A percentile compares a stretch with the other conserved stretches of the same genome.
Evolutionary conservation across 2,888 invertebrate genomes (phyloP).

Genomic region (Mythimna ferrago): DNA sequence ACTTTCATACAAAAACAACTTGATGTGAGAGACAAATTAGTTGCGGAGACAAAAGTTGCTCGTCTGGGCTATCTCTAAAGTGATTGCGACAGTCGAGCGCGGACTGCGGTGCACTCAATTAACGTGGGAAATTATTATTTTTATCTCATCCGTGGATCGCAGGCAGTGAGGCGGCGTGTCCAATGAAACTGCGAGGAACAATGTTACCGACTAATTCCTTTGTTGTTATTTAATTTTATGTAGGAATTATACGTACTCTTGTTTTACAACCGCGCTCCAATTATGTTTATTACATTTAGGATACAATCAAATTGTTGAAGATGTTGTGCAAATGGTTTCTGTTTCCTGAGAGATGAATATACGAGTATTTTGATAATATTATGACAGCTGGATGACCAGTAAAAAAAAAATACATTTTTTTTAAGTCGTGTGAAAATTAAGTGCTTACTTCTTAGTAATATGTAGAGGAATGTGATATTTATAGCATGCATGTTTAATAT

Average conservation of each 20-base stretch:
- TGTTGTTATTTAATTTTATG: slow-evolving; percentile 71
- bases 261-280: slow-evolving; percentile 55
- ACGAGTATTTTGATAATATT: slow-evolving; percentile 2
- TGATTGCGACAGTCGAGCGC: slow-evolving; percentile 69
- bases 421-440: not conserved
- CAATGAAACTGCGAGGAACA: slow-evolving; percentile 69
- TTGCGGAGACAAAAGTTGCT: too few relatives aligned
- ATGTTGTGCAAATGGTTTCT: slow-evolving; percentile 43
- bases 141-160: slow-evolving; percentile 70
- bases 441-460: slow-evolving; percentile 18
- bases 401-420: not conserved
- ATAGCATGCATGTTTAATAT: slow-evolving; percentile 25
- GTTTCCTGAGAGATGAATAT: slow-evolving; percentile 19
- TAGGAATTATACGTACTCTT: slow-evolving; percentile 58
- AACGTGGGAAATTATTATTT: slow-evolving; percentile 77
- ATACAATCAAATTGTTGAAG: slow-evolving; percentile 25
- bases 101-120: slow-evolving; percentile 69
- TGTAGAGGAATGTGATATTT: slow-evolving; percentile 19
- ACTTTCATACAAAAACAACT: too few relatives aligned
- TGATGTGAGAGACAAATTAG: too few relatives aligned
- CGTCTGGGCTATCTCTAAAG: slow-evolving; percentile 15
- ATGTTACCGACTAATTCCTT: slow-evolving; percentile 70
- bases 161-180: slow-evolving; percentile 56
- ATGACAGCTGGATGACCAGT: slow-evolving; percentile 1
- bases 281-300: slow-evolving; percentile 58